Base-by-base conservation (phyloP, 2,113 vertebrate species). In the Sarotherodon lohbergeri region DNA sequence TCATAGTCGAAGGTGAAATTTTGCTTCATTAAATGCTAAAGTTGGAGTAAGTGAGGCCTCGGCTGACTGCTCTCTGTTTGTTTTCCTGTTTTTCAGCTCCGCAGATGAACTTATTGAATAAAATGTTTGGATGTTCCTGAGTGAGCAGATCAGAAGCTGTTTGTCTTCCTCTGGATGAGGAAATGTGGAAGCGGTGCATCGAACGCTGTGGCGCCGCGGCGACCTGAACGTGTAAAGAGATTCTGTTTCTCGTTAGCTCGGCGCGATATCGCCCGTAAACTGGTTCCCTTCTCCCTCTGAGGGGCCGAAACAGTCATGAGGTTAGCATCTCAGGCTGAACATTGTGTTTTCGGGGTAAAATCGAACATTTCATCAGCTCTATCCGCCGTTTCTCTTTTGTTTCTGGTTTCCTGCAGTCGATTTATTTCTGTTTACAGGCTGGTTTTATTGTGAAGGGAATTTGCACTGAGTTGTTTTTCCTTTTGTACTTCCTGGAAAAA, bases 391-490 rank as follows among this genome's bases (percentile, higher is more conserved):
- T 79, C 59, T 24, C 59, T 27, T 22, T 16, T 63, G 17, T 36
- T 36, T 73, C 36, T 43, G 68, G 14, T 7, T 17, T 63, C 24
- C 17, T 34, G 22, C 16, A 3, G 29, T 80, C 17, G 4, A 22
- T 85, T 39, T 12, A 10, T 36, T 79, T 73, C 46, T 86, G 86
- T 92, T 84, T 88, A 82, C 81, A 11, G 3, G 50, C 48, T 6
- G 56, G 19, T 88, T 88, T 82, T 71, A 41, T 32, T 79, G 61
- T 55, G 66, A 63, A 61, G 79, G 79, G 82, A 87, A 78, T 82
- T 80, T 19, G 11, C 24, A 22, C 17, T 0, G 7, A 66, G 66
- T 32, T 93, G 94, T 93, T 96, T 97, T 96, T 95, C 95, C 95
- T 95, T 94, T 96, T 94, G 88, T 32, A 81, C 71, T 73, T 86